A percentile compares a stretch with the other conserved stretches of the same genome.
Evolutionary conservation across 2,888 invertebrate genomes (phyloP).

Genomic region (Tribolium freemani): DNA sequence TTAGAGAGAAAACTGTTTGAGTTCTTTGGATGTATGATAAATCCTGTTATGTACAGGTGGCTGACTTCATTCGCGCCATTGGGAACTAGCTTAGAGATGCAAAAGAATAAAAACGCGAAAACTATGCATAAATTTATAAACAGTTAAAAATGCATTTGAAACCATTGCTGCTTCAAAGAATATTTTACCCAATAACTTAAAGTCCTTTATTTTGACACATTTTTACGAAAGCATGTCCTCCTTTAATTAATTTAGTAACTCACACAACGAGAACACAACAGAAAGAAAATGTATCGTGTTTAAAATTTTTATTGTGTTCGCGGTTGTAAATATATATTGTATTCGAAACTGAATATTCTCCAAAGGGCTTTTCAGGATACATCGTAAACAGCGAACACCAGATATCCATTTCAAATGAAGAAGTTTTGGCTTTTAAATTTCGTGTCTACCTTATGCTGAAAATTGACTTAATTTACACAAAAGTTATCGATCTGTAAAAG

Average conservation of each 20-base stretch:
- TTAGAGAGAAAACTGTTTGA: constrained; percentile 19
- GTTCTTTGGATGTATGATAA: constrained; percentile 23
- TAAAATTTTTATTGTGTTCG: background rate
- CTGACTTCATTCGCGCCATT: constrained; percentile 18
- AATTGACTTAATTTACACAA: background rate
- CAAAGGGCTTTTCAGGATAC: background rate
- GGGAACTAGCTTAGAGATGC: background rate
- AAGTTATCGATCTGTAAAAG: background rate
- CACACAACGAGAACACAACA: background rate
- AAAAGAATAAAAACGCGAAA: background rate
- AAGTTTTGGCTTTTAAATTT: background rate
- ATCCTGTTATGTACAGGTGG: constrained; percentile 26
- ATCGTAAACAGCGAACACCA: background rate
- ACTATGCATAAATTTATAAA: background rate
- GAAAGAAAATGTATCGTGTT: background rate
- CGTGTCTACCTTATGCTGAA: background rate
- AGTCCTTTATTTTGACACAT: background rate
- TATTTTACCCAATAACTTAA: background rate
- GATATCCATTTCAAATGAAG: background rate
- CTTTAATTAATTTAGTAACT: background rate
- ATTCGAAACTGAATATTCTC: background rate
- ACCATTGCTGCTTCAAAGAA: background rate
- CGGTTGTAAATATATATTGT: background rate
- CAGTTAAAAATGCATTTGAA: background rate
- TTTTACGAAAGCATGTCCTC: background rate